phyloP scores from a whole-genome alignment of 2,888 invertebrate genomes.

The Coleophora deauratella region DNA sequence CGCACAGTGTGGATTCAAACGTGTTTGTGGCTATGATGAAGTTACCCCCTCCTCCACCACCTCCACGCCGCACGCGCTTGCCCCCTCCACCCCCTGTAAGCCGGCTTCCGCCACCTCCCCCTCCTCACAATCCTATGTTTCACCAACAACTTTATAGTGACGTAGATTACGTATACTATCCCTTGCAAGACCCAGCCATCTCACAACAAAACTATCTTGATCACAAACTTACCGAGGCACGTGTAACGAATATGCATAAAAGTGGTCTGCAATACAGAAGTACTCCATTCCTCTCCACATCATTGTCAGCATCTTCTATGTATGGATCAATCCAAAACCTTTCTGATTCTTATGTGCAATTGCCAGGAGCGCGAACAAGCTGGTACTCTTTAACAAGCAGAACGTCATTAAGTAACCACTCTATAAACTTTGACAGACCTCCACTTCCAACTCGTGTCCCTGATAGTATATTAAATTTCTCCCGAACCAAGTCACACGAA shows the following conservation, averaged over 20 bases:
- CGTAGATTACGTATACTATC: constrained; percentile 93
- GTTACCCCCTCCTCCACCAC: constrained; percentile 72
- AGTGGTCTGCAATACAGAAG: constrained; percentile 86
- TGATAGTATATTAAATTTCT: constrained; percentile 63
- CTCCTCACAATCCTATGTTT: constrained; percentile 89
- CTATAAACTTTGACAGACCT: constrained; percentile 79
- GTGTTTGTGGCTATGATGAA: constrained; percentile 77
- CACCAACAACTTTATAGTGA: constrained; percentile 93
- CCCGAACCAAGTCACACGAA: constrained; percentile 85
- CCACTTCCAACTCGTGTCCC: constrained; percentile 75
- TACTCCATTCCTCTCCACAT: constrained; percentile 84
- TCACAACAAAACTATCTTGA: constrained; percentile 94
- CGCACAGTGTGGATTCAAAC: constrained; percentile 58
- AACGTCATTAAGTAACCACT: constrained; percentile 76
- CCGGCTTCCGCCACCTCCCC: constrained; percentile 79
- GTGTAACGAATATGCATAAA: constrained; percentile 76
- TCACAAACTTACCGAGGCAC: constrained; percentile 86
- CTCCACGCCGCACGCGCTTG: constrained; percentile 73
- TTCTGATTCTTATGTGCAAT: constrained; percentile 82
- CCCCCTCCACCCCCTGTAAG: constrained; percentile 80
- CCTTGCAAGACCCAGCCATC: constrained; percentile 89
- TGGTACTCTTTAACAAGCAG: constrained; percentile 77
- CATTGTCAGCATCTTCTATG: constrained; percentile 78
- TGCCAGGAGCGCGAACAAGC: constrained; percentile 75
- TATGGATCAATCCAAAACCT: constrained; percentile 88